Percentiles rank a stretch among this genome's conserved stretches.
phyloP scores from a whole-genome alignment of 2,113 vertebrate genomes.

The Choloepus hoffmanni region DNA sequence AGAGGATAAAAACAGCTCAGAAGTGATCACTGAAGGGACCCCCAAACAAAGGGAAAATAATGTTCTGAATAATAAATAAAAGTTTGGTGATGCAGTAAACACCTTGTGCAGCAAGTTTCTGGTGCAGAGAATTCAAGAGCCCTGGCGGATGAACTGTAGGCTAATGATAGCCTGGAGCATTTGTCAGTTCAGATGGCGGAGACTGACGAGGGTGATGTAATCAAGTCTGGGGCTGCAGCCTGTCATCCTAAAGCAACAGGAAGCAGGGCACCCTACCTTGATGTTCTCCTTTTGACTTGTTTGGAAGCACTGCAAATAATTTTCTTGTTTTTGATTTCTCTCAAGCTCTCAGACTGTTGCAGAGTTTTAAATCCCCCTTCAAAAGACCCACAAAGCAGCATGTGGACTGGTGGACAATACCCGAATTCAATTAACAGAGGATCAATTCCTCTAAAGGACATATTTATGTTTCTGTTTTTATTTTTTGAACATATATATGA shows the following conservation, averaged over 20 bases:
- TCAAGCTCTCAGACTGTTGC: not conserved
- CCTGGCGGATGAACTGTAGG: not conserved
- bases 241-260: not conserved
- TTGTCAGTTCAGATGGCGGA: not conserved
- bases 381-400: constrained; percentile 30
- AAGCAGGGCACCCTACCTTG: not conserved
- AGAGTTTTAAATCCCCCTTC: constrained; percentile 9
- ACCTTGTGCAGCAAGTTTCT: not conserved
- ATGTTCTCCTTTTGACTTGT: not conserved
- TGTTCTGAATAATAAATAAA: constrained; percentile 41
- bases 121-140: not conserved
- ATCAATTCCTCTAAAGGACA: constrained; percentile 18
- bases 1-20: not conserved
- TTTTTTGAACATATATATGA: constrained; percentile 42
- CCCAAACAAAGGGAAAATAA: constrained; percentile 31
- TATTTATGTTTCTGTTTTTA: not conserved
- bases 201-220: not conserved
- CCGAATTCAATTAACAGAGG: constrained; percentile 47
- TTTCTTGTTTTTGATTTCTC: constrained; percentile 6
- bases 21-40: constrained; percentile 2
- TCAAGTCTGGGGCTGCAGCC: not conserved
- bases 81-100: constrained; percentile 1
- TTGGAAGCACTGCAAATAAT: not conserved
- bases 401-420: not conserved
- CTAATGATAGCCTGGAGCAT: not conserved